Base-by-base conservation (phyloP, 2,888 invertebrate genomes). In the Polydrusus pterygomalis region DNA sequence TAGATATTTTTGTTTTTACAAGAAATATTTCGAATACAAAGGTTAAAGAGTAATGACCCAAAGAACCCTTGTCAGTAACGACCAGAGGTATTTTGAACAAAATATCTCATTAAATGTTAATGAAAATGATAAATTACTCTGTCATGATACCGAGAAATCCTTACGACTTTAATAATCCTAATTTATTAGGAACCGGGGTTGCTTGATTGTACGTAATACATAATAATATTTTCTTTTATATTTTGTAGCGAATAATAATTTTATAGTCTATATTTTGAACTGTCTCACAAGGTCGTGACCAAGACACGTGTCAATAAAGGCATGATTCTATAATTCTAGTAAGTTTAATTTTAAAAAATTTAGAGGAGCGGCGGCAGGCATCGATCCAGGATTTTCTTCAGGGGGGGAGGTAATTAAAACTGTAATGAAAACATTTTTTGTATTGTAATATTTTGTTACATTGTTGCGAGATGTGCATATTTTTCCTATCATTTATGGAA, bases 51-150 rank as follows among this genome's bases (percentile, higher is more conserved):
- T 18, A 51, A 43, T 18, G 9, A 51, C 51, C 51, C 18, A 18
- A 51, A 43, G 11, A 18, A 51, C 51, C 51, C 18, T 51, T 18
- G 18, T 51, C 20, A 51, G 18, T 30, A 56, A n/a, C 56, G n/a
- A 56, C 7, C 56, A n/a, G 9, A 25, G 56, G 17, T 51, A 20
- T 56, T 56, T 30, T 13, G 56, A 30, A 56, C 18, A 30, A 13
- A 56, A 30, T 56, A 25, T 56, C 56, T 56, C 30, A 56, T 56
- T 56, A 56, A 56, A 56, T 56, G 56, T 56, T 30, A n/a, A 25
- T 10, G 30, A 56, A 56, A 30, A 30, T 56, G 56, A 56, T 56
- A 30, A 30, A 56, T 56, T 56, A 30, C n/a, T 8, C 56, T 56
- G 30, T 56, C 56, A 25, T 30, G 30, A 56, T 20, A 30, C 56